phyloP scores from a whole-genome alignment of 2,888 invertebrate species.

The Lamellibrachia columna region DNA sequence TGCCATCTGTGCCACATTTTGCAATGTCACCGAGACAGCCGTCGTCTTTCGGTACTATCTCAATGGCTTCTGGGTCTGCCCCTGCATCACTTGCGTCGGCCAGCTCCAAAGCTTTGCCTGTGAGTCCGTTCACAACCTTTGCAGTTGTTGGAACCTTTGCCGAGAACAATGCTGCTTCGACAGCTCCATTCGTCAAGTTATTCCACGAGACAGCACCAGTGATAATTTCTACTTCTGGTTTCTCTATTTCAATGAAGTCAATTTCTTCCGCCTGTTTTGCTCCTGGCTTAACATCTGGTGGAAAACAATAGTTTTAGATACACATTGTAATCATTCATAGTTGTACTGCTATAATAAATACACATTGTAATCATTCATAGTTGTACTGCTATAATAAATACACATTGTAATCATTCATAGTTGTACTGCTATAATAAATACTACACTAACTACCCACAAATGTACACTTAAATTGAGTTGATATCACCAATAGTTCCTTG shows the following conservation, averaged over 20 bases:
- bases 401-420: not conserved
- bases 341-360: not conserved
- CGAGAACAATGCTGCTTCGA: not conserved
- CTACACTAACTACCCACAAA: no score
- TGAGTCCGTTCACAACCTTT: not conserved
- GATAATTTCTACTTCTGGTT: not conserved
- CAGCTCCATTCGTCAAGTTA: not conserved
- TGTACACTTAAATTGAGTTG: no score
- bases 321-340: not conserved
- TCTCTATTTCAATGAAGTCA: not conserved
- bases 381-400: not conserved
- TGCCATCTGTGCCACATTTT: not conserved
- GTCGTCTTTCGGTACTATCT: not conserved
- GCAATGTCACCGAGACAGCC: slow-evolving; percentile 9
- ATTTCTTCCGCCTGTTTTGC: not conserved
- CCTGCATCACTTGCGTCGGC: not conserved
- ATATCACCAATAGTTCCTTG: no score
- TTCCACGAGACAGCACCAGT: not conserved
- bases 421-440: not conserved
- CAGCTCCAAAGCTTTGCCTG: not conserved
- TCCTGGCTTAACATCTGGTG: slow-evolving; percentile 7
- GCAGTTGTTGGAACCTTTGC: not conserved
- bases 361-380: not conserved
- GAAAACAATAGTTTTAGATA: not conserved
- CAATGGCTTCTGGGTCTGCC: not conserved